Base-by-base conservation (phyloP, 2,797 vertebrate genomes). In the Enteromius treurensis region DNA sequence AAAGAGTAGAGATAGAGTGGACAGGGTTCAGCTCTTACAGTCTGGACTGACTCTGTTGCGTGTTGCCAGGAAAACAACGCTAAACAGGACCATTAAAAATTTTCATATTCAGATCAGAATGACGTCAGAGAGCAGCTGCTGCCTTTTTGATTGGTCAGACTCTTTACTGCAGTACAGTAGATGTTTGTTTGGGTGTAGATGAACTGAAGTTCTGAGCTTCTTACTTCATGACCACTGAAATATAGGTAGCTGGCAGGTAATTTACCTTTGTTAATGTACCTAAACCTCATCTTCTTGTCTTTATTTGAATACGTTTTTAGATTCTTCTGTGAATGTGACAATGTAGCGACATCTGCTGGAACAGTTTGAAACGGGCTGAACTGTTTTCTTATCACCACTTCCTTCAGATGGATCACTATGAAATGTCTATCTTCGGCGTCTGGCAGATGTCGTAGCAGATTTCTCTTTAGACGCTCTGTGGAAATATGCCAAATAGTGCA, bases 321-420 rank as follows among this genome's bases (percentile, higher is more conserved):
- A n/a, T 70, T 32, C 10, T 53, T 82, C 23, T 55, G 21, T 49
- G 64, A 82, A 69, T 70, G 65, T 85, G 79, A 81, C 75, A 32
- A 80, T 85, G 49, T 64, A 77, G 85, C 45, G 67, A 34, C 73
- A 83, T 68, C 85, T 77, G 32, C 42, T 84, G 85, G 81, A 58
- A 47, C 7, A 13, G 29, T 34, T 49, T 8, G 6, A 65, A 81
- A 67, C 26, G 10, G n/a, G 32, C 55, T 29, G 65, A 68, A 53
- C 55, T 2, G 40, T 7, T 29, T 23, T 42, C 3, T 26, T 29
- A 65, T 78, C 26, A 45, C 7, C 40, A 29, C 69, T 67, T 21
- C 17, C 49, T 77, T 69, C 23, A 47, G 49, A 55, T 65, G 58
- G 1, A 26, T 69, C 49, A 68, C 8, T 65, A 26, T 71, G 23